phyloP scores from a whole-genome alignment of 1,140 invertebrate genomes.

The Andrena cerasifolii region DNA sequence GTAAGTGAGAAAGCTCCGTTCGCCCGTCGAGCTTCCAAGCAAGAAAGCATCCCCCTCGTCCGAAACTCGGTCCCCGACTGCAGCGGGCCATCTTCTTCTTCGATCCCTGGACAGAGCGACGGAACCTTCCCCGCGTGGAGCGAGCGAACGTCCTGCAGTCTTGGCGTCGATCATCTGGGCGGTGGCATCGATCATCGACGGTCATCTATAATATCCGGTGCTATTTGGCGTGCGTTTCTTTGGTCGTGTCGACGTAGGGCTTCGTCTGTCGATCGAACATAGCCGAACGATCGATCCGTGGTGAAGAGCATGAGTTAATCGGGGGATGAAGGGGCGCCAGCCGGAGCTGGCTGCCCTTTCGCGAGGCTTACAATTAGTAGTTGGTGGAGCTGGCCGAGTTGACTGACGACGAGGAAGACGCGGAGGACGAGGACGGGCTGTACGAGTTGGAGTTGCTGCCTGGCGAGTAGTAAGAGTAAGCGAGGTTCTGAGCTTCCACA shows the following conservation, averaged over 20 bases:
- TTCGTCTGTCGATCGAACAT: slow-evolving; percentile 32
- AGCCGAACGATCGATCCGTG: slow-evolving; percentile 41
- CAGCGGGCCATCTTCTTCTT: not conserved
- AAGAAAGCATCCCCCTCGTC: not conserved
- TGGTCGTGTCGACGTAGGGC: slow-evolving; percentile 53
- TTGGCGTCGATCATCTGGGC: slow-evolving; percentile 11
- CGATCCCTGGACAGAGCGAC: not conserved
- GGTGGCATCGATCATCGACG: slow-evolving; percentile 23
- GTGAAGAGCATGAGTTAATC: slow-evolving; percentile 29
- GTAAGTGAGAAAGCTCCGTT: not conserved
- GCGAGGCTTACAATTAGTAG: slow-evolving; percentile 53
- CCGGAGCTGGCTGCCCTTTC: not conserved
- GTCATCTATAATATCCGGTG: slow-evolving; percentile 12
- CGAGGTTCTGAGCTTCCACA: slow-evolving; percentile 85
- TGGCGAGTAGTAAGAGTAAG: slow-evolving; percentile 90
- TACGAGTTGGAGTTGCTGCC: slow-evolving; percentile 80
- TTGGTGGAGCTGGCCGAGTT: slow-evolving; percentile 82
- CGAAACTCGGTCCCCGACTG: not conserved
- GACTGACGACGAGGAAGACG: slow-evolving; percentile 81
- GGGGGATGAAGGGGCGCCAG: not conserved
- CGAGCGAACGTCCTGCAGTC: slow-evolving; percentile 10
- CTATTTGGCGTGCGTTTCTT: slow-evolving; percentile 69
- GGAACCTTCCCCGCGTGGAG: not conserved
- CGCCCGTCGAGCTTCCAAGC: too few relatives aligned
- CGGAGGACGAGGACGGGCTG: slow-evolving; percentile 82